phyloP scores from a whole-genome alignment of 2,113 vertebrate species.

The Rhabdomys dilectus region DNA sequence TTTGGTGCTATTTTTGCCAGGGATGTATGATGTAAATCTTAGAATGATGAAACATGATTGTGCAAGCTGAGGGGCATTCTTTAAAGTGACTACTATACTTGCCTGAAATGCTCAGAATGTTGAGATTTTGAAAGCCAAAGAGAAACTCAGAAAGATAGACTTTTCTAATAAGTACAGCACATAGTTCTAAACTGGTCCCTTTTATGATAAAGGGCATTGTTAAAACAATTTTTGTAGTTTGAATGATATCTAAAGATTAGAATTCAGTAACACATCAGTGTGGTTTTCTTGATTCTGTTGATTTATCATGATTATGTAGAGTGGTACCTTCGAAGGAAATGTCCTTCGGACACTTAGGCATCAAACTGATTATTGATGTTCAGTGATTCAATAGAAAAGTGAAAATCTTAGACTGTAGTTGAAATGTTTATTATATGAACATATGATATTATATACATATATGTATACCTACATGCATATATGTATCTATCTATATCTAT shows the following conservation, averaged over 20 bases:
- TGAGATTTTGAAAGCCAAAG: neutral
- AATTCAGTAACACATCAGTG: neutral
- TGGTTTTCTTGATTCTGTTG: neutral
- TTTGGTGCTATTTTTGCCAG: neutral
- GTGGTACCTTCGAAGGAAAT: neutral
- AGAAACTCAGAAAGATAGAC: neutral
- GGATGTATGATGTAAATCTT: neutral
- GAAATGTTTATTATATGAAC: neutral
- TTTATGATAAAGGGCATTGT: neutral
- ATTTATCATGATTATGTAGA: neutral
- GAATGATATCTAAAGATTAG: neutral
- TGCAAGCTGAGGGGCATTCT: neutral
- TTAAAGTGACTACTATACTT: neutral
- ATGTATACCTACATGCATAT: neutral
- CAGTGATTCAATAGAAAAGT: neutral
- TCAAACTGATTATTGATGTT: neutral
- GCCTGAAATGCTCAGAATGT: neutral
- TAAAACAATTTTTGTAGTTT: neutral
- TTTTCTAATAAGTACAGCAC: neutral
- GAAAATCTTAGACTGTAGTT: neutral
- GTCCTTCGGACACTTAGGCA: neutral
- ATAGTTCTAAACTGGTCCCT: neutral
- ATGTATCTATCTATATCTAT: neutral
- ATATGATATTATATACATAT: neutral
- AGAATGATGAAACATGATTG: neutral